Evolutionary conservation across 2,888 invertebrate species (phyloP).

Genomic region (Athetis lepigone): DNA sequence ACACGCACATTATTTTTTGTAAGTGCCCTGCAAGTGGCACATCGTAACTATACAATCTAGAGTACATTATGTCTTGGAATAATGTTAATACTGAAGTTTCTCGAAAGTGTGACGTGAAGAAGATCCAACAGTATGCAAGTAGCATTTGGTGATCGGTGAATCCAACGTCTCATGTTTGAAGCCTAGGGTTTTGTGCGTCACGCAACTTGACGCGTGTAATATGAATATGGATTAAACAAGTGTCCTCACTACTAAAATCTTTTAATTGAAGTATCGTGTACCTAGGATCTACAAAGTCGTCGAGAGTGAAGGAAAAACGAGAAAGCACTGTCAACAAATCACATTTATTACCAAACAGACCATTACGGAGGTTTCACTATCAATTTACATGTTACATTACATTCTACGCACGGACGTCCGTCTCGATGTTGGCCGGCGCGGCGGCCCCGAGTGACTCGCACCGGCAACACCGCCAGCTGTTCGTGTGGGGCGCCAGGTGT

Average conservation of each 20-base stretch:
- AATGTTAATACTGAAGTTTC: no score
- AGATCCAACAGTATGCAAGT: no score
- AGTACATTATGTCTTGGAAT: no score
- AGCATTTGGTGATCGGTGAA: no score
- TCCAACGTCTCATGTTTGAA: no score
- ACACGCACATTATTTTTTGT: no score
- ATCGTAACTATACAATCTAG: no score
- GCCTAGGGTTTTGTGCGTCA: no score
- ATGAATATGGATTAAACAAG: background rate
- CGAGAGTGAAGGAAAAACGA: background rate
- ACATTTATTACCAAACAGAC: conserved; percentile 51
- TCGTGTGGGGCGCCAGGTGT: conserved; percentile 74
- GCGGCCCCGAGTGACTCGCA: conserved; percentile 70
- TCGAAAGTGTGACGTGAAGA: no score
- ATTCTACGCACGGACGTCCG: conserved; percentile 67
- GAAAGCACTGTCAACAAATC: conserved; percentile 40
- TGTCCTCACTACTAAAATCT: background rate
- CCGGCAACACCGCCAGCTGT: conserved; percentile 80
- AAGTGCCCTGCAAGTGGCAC: no score
- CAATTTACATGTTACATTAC: conserved; percentile 53
- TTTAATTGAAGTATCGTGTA: background rate
- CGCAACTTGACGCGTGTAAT: background rate
- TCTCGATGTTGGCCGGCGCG: conserved; percentile 60
- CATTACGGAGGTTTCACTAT: conserved; percentile 42
- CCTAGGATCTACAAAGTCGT: background rate